A percentile compares a stretch with the other conserved stretches of the same genome.
These are phyloP conservation scores for Thermophis baileyi DNA, from an alignment of 2,113 vertebrate species.

Conservation along the genomic window DNA sequence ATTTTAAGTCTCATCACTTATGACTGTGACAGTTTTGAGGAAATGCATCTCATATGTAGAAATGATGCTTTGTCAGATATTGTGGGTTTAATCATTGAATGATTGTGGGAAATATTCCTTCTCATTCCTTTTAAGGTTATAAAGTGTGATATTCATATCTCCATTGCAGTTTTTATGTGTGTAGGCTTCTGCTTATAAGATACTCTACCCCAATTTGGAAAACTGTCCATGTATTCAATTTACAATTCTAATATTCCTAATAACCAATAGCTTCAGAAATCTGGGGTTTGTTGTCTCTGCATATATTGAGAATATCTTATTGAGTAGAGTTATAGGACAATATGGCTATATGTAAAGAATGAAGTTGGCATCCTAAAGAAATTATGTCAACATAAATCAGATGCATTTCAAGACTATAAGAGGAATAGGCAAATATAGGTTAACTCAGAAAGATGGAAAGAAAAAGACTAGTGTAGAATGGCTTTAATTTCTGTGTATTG, in stretches of 20 bases:
- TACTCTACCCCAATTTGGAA: background rate
- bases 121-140: background rate
- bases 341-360: background rate
- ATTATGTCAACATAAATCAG: background rate
- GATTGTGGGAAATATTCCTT: background rate
- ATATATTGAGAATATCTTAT: background rate
- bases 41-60: background rate
- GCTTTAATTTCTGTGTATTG: background rate
- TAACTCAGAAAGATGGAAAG: background rate
- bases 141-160: background rate
- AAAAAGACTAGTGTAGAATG: background rate
- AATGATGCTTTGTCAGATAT: background rate
- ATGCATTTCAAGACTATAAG: background rate
- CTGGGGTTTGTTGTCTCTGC: background rate
- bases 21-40: background rate
- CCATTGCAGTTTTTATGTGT: background rate
- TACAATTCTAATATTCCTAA: background rate
- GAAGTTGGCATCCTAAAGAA: background rate
- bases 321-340: background rate
- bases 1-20: background rate
- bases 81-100: background rate
- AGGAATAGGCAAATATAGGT: background rate
- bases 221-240: background rate
- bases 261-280: background rate
- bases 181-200: background rate